Evolutionary conservation across 2,113 vertebrate genomes (phyloP).

Genomic region (Pristiophorus japonicus): DNA sequence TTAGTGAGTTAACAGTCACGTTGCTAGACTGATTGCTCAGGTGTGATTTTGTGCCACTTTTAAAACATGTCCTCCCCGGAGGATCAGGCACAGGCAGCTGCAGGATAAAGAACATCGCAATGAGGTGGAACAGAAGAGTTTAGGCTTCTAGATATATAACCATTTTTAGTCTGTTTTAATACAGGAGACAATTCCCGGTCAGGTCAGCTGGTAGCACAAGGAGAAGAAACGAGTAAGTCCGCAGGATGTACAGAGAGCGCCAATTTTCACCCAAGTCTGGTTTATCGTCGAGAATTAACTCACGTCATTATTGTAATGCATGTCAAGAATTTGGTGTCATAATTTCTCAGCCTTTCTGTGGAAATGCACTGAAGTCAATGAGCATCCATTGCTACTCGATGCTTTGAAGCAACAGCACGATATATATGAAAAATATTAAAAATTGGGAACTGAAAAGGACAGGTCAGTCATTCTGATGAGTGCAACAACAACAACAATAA

Average conservation of each 20-base stretch:
- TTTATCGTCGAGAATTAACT: background rate
- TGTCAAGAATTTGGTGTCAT: background rate
- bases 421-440: background rate
- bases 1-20: background rate
- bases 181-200: background rate
- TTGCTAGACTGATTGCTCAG: background rate
- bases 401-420: background rate
- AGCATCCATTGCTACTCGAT: background rate
- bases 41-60: background rate
- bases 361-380: background rate
- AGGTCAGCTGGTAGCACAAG: background rate
- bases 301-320: background rate
- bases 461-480: background rate
- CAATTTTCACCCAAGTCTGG: background rate
- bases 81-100: background rate
- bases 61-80: background rate
- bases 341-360: background rate
- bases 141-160: background rate
- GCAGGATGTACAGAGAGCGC: background rate
- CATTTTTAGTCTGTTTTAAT: background rate
- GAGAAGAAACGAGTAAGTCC: background rate
- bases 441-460: background rate
- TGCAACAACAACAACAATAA: too few relatives aligned
- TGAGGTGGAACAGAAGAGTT: background rate
- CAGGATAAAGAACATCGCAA: background rate